These are phyloP conservation scores for Parnassius mnemosyne DNA, from an alignment of 2,888 invertebrate species.

Conservation along the genomic window DNA sequence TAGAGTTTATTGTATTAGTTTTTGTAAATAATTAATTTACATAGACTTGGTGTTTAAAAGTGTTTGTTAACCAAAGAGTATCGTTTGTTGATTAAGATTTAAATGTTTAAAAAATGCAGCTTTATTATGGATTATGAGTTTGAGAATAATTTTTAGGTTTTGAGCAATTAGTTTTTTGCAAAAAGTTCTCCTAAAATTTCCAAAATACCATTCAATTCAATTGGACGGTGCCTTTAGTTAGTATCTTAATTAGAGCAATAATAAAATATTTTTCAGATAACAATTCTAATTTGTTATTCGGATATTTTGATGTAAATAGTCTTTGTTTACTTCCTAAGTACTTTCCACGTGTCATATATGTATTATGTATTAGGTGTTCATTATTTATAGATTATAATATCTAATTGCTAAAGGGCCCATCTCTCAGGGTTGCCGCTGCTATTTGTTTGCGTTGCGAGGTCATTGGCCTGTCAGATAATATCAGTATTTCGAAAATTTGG, in stretches of 20 bases:
- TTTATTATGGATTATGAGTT: slow-evolving; percentile 8
- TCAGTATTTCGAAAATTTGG: slow-evolving; percentile 78
- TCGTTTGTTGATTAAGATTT: slow-evolving; percentile 3
- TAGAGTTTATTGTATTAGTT: slow-evolving; percentile 16
- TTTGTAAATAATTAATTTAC: slow-evolving; percentile 27
- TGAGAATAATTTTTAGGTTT: too few species aligned
- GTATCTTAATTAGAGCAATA: slow-evolving; percentile 33
- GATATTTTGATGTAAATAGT: slow-evolving; percentile 38
- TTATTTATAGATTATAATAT: slow-evolving; percentile 34
- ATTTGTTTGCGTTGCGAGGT: slow-evolving; percentile 73
- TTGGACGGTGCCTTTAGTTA: slow-evolving; percentile 7
- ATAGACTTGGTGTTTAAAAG: slow-evolving; percentile 15
- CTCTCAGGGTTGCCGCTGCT: slow-evolving; percentile 64
- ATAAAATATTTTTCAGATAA: slow-evolving; percentile 28
- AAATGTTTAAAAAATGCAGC: slow-evolving; percentile 13
- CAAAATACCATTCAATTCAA: slow-evolving; percentile 12
- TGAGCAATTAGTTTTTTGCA: background rate
- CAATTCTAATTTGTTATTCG: slow-evolving; percentile 29
- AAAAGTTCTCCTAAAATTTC: slow-evolving; percentile 5
- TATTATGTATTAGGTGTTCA: slow-evolving; percentile 41
- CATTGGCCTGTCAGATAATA: slow-evolving; percentile 63
- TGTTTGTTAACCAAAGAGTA: slow-evolving; percentile 13
- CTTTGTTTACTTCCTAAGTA: slow-evolving; percentile 29
- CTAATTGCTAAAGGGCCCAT: slow-evolving; percentile 41
- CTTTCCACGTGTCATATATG: slow-evolving; percentile 32